Evolutionary conservation across 2,113 vertebrate genomes (phyloP).

Genomic region (Paralichthys olivaceus): DNA sequence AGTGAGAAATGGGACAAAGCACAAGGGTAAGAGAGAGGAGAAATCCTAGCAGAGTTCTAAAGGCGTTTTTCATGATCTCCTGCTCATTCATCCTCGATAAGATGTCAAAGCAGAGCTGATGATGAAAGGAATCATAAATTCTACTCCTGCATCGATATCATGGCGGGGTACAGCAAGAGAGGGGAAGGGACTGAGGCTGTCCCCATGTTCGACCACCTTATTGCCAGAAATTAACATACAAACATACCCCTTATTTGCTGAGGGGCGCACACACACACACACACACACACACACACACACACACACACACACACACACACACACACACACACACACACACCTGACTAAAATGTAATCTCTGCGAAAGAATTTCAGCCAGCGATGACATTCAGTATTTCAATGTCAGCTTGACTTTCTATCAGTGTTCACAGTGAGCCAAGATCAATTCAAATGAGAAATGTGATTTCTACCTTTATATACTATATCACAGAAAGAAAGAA

Average conservation of each 20-base stretch:
- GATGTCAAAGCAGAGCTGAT: conserved; percentile 49
- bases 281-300: background rate
- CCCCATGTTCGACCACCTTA: conserved; percentile 32
- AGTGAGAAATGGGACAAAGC: conserved; percentile 34
- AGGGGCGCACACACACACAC: conserved; percentile 17
- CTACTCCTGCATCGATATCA: conserved; percentile 25
- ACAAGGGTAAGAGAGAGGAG: background rate
- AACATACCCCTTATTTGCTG: background rate
- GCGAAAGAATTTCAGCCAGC: conserved; percentile 23
- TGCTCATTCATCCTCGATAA: conserved; percentile 35
- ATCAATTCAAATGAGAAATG: conserved; percentile 41
- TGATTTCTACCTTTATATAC: conserved; percentile 23
- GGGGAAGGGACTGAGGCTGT: background rate
- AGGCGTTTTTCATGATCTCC: conserved; percentile 32
- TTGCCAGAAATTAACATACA: conserved; percentile 43
- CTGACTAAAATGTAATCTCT: background rate
- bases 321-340: no score
- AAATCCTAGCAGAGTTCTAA: conserved; percentile 40
- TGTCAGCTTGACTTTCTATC: conserved; percentile 47
- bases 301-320: no score
- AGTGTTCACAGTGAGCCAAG: conserved; percentile 38
- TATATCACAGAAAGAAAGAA: background rate
- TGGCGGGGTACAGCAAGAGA: background rate
- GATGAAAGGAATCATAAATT: conserved; percentile 59
- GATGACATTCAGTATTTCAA: conserved; percentile 44